Percentiles rank a stretch among this genome's conserved stretches.
Evolutionary conservation across 2,888 invertebrate genomes (phyloP).

Genomic region (Diarsia dahlii): DNA sequence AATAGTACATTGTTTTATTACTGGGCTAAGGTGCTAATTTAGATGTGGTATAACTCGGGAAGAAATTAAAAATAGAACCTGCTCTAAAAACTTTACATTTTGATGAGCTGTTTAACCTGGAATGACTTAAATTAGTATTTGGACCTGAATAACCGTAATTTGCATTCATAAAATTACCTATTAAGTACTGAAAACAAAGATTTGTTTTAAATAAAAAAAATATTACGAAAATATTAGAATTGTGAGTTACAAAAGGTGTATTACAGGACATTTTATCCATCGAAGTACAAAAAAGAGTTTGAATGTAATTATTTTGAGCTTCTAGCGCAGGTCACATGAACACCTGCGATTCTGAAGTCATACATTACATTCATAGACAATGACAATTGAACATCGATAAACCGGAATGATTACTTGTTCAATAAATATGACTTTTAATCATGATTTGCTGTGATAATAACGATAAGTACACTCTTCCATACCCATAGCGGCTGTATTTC

Average conservation of each 20-base stretch:
- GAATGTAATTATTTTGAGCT: constrained; percentile 57
- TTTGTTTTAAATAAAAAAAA: not conserved
- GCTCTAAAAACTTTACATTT: not conserved
- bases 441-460: not conserved
- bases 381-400: constrained; percentile 66
- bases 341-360: constrained; percentile 70
- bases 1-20: too few species aligned
- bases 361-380: constrained; percentile 69
- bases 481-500: constrained; percentile 60
- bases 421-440: not conserved
- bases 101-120: not conserved
- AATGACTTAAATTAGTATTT: not conserved
- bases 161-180: too few species aligned
- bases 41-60: not conserved
- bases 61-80: not conserved
- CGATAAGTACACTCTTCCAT: constrained; percentile 48
- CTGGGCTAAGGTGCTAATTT: not conserved
- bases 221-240: not conserved
- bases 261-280: constrained; percentile 6
- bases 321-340: constrained; percentile 74
- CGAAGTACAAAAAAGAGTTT: not conserved
- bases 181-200: not conserved
- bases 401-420: constrained; percentile 30
- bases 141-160: not conserved
- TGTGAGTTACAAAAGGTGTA: not conserved